Percentiles rank a stretch among this genome's conserved stretches.
Conservation (phyloP, 2,888 invertebrate genomes). For the Ptycholaimellus sp. region DNA sequence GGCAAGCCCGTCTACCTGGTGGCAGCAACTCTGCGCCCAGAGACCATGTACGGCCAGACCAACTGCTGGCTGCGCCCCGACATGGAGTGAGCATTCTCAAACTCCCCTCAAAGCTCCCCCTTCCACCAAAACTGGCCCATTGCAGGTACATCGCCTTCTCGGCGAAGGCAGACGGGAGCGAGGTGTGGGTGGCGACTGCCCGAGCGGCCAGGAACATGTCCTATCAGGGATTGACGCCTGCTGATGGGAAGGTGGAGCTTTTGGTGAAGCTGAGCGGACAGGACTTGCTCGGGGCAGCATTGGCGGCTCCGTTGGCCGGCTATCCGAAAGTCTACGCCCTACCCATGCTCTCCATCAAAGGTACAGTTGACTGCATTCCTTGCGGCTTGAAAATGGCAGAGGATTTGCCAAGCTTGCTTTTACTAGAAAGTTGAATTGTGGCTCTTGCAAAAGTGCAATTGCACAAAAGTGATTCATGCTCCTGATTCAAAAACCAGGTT, state of each 20-base stretch:
- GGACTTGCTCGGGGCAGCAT: constrained; percentile 55
- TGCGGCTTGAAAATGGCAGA: too few species aligned
- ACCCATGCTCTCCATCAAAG: constrained; percentile 90
- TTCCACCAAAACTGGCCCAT: not conserved
- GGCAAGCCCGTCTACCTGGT: constrained; percentile 47
- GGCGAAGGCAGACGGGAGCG: constrained; percentile 35
- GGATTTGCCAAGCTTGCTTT: too few species aligned
- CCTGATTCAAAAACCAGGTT: not conserved
- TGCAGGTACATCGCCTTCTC: constrained; percentile 45
- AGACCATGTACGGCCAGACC: constrained; percentile 99
- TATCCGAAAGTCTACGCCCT: constrained; percentile 63
- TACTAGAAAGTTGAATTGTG: too few species aligned
- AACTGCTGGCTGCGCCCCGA: constrained; percentile 95
- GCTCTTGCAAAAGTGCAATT: too few species aligned
- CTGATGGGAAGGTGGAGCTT: constrained; percentile 46
- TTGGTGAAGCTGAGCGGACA: constrained; percentile 25
- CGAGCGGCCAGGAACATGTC: constrained; percentile 82
- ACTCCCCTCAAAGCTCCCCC: too few species aligned
- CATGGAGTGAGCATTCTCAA: constrained; percentile 45
- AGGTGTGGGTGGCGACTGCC: constrained; percentile 59
- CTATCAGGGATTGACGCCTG: constrained; percentile 64
- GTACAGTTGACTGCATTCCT: too few species aligned
- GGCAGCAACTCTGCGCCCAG: constrained; percentile 88
- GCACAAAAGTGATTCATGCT: constrained; percentile 45
- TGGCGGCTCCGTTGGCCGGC: constrained; percentile 60